These are phyloP conservation scores for Acipenser transmontanus DNA, from an alignment of 2,797 vertebrate genomes.

Conservation along the genomic window DNA sequence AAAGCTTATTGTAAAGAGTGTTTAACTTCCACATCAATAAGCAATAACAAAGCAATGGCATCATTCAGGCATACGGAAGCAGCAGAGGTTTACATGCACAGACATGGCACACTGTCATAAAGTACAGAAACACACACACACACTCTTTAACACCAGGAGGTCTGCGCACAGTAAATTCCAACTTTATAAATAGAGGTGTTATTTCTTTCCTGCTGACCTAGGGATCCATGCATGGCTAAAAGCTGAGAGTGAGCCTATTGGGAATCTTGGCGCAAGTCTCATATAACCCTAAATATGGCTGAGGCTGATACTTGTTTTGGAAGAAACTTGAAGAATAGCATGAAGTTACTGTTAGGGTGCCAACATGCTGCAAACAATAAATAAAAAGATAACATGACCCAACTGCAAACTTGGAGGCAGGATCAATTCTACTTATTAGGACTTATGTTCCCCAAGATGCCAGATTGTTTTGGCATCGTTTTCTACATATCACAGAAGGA, in stretches of 20 bases:
- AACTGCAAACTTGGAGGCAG: neutral
- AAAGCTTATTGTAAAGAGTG: too few relatives aligned
- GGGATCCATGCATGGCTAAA: slow-evolving; percentile 67
- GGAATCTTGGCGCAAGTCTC: slow-evolving; percentile 54
- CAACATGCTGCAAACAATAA: slow-evolving; percentile 15
- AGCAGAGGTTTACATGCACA: slow-evolving; percentile 37
- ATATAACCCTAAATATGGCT: slow-evolving; percentile 43
- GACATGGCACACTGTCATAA: slow-evolving; percentile 31
- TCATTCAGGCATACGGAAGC: slow-evolving; percentile 56
- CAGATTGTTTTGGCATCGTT: too few relatives aligned
- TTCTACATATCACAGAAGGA: too few relatives aligned
- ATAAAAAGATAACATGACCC: slow-evolving; percentile 2
- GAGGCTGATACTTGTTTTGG: slow-evolving; percentile 12
- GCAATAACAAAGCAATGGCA: slow-evolving; percentile 7
- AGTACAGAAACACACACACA: slow-evolving; percentile 18
- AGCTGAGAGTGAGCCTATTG: slow-evolving; percentile 37
- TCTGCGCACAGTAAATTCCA: slow-evolving; percentile 53
- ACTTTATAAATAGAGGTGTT: slow-evolving; percentile 84
- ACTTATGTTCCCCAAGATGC: too few relatives aligned
- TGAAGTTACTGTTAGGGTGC: neutral
- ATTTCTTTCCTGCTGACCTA: slow-evolving; percentile 72
- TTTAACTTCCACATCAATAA: slow-evolving; percentile 18
- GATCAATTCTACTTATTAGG: neutral
- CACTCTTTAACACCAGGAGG: slow-evolving; percentile 26
- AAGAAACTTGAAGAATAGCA: slow-evolving; percentile 15